Percentiles rank a stretch among this genome's conserved stretches.
phyloP scores from a whole-genome alignment of 2,113 vertebrate species.

The Chascanopsetta lugubris region DNA sequence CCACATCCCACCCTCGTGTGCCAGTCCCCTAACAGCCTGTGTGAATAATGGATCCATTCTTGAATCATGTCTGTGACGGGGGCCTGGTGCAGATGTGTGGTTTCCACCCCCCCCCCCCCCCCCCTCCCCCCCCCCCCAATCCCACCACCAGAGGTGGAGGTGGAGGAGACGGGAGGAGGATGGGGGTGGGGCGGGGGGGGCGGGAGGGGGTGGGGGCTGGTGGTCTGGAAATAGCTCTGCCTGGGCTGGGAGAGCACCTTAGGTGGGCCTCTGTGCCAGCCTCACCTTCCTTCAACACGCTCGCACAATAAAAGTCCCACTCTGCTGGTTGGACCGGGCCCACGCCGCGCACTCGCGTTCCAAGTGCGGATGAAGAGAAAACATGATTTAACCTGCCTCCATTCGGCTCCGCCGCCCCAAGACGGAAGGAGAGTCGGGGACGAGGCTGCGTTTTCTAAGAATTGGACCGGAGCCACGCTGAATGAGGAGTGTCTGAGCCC shows the following conservation, averaged over 20 bases:
- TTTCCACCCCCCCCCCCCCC: too few species aligned
- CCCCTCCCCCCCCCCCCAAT: too few species aligned
- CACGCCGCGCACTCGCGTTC: constrained; percentile 32
- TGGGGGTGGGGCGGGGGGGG: too few species aligned
- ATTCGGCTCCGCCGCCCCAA: constrained; percentile 29
- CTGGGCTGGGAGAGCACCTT: constrained; percentile 60
- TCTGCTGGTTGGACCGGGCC: constrained; percentile 25
- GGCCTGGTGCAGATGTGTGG: constrained; percentile 69
- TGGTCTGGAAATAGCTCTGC: constrained; percentile 74
- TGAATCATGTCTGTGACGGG: constrained; percentile 69
- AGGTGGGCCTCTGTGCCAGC: constrained; percentile 69
- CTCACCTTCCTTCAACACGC: constrained; percentile 53
- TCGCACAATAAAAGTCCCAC: constrained; percentile 37
- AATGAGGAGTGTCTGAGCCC: constrained; percentile 36
- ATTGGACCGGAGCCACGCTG: constrained; percentile 44
- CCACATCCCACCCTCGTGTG: constrained; percentile 53
- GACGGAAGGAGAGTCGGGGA: constrained; percentile 34
- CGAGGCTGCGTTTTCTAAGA: constrained; percentile 61
- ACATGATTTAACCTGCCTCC: constrained; percentile 21
- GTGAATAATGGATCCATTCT: constrained; percentile 83
- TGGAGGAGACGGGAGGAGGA: constrained; percentile 46
- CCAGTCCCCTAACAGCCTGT: constrained; percentile 59
- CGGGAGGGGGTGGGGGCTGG: constrained; percentile 52
- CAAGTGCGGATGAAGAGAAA: constrained; percentile 23
- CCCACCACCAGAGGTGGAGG: constrained; percentile 64